phyloP scores from a whole-genome alignment of 2,113 vertebrate genomes.

The Eolophus roseicapilla region DNA sequence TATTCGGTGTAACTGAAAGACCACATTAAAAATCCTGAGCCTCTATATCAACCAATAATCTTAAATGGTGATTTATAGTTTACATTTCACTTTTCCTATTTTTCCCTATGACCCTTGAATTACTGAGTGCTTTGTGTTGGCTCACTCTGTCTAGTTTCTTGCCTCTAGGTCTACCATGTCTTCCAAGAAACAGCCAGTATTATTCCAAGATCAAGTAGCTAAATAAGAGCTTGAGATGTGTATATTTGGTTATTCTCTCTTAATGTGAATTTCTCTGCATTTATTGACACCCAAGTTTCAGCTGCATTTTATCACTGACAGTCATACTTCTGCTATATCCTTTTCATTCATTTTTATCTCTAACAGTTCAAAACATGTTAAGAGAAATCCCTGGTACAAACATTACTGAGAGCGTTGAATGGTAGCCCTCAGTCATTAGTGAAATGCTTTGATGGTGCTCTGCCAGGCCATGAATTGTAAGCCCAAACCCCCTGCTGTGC shows the following conservation, averaged over 20 bases:
- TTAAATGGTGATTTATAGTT: not conserved
- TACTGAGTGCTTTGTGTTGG: not conserved
- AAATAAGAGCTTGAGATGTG: not conserved
- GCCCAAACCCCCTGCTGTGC: not conserved
- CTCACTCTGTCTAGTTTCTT: not conserved
- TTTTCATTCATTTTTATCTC: not conserved
- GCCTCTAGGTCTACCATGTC: not conserved
- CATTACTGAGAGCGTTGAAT: rapidly evolving
- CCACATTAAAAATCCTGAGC: not conserved
- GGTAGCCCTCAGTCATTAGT: not conserved
- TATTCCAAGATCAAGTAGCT: not conserved
- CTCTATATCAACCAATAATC: not conserved
- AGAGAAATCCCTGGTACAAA: not conserved
- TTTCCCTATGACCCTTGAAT: rapidly evolving
- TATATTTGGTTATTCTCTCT: not conserved
- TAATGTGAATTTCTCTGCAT: not conserved
- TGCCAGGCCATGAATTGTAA: not conserved
- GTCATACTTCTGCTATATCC: not conserved
- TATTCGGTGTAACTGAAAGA: not conserved
- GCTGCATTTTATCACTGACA: not conserved
- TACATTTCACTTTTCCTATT: not conserved
- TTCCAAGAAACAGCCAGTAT: not conserved
- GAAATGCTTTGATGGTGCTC: not conserved
- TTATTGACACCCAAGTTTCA: not conserved
- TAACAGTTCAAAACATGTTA: not conserved